These are phyloP conservation scores for Salvelinus fontinalis DNA, from an alignment of 2,113 vertebrate species.

Conservation along the genomic window DNA sequence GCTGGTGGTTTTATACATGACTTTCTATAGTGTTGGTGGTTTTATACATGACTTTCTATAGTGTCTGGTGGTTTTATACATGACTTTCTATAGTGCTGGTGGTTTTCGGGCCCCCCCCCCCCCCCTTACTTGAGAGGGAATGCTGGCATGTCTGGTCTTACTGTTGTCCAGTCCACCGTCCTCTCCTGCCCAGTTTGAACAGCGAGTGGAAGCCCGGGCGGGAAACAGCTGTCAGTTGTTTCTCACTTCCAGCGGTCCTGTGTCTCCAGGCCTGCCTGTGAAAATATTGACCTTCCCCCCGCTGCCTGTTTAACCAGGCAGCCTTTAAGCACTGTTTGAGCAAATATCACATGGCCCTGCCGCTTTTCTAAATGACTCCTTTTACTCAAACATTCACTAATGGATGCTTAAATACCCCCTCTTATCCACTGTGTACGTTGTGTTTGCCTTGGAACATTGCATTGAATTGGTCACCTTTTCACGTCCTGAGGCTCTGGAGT, in stretches of 20 bases:
- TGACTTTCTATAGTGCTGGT: too few species aligned
- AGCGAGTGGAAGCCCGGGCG: slow-evolving; percentile 14
- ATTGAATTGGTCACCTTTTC: slow-evolving; percentile 45
- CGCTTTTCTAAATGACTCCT: slow-evolving; percentile 53
- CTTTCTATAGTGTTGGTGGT: too few species aligned
- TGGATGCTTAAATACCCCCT: slow-evolving; percentile 63
- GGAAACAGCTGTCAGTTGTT: slow-evolving; percentile 52
- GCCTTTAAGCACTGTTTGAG: slow-evolving; percentile 71
- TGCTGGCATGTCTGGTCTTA: too few species aligned
- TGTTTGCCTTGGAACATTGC: slow-evolving; percentile 68
- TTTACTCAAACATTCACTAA: slow-evolving; percentile 64
- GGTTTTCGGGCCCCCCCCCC: too few species aligned
- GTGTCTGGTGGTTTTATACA: too few species aligned
- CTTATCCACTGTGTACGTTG: slow-evolving; percentile 57
- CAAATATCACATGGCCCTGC: slow-evolving; percentile 70
- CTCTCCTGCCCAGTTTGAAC: slow-evolving; percentile 26
- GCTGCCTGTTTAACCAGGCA: slow-evolving; percentile 67
- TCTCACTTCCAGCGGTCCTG: slow-evolving; percentile 47
- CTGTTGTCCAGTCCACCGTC: too few species aligned
- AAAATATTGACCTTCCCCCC: slow-evolving; percentile 82
- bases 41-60: too few species aligned
- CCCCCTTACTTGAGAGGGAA: too few species aligned
- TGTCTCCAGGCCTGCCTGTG: slow-evolving; percentile 62
- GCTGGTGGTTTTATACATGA: too few species aligned
- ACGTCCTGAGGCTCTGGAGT: slow-evolving; percentile 26